Base-by-base conservation (phyloP, 2,888 invertebrate genomes). In the Dryobota labecula region DNA sequence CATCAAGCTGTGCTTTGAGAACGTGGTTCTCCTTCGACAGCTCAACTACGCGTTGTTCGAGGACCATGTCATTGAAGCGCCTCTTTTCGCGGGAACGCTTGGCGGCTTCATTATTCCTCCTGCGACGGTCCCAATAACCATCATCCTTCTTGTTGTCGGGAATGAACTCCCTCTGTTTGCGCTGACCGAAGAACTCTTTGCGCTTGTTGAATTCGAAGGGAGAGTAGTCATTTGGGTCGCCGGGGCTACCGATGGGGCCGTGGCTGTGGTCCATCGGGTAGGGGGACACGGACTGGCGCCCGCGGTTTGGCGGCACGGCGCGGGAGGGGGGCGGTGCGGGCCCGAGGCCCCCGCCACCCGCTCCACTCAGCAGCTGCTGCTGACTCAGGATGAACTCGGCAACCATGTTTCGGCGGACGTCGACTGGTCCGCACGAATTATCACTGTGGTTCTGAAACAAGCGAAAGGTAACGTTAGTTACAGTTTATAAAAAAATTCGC, bases 61-160 rank as follows among this genome's bases (percentile, higher is more conserved):
- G 96, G 2, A 99, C 98, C 98, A 99, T 98, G 94, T 99, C 99
- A 91, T 99, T 99, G 95, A 98, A 98, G 60, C 99, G 97, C 54
- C 99, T 97, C 93, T 99, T 99, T 93, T 99, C 99, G n/a, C 99
- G 97, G 9, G 99, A 99, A 57, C 99, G 96, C 92, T 99, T 99
- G 71, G 99, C 99, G 0, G 99, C 99, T 93, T 99, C 99, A 94
- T 99, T 99, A 95, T 99, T 99, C 74, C 99, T 97, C 79, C 99
- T 97, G 71, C 99, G 97, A 71, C 99, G 97, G 93, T 99, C 99
- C 99, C 99, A 99, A 94, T 99, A 99, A 89, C 98, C 98, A 88
- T 99, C 99, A 90, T 99, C 99, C 92, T 99, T 99, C 92, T 99
- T 99, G 94, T 97, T 98, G 92, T 99, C 99, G 0, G 99, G 99